Percentiles rank a stretch among this genome's conserved stretches.
These are phyloP conservation scores for Strongylocentrotus purpuratus DNA, from an alignment of 35 echinoderm and acorn worm genomes.

Conservation along the genomic window DNA sequence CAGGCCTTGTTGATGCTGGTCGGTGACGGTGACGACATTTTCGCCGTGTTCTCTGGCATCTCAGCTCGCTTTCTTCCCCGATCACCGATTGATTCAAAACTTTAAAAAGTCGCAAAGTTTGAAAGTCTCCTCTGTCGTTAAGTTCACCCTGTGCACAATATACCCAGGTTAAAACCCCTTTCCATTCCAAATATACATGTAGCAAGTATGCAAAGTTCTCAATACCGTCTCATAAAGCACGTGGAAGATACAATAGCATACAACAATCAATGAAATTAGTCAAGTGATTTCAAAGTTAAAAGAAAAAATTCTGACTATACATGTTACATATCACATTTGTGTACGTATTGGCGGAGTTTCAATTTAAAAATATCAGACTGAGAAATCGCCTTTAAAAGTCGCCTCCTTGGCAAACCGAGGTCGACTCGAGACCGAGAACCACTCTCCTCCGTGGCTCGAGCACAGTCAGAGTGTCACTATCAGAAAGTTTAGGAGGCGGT, in stretches of 20 bases:
- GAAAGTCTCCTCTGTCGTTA: not conserved
- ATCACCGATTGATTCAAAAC: not conserved
- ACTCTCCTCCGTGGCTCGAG: too few species aligned
- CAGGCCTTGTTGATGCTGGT: slow-evolving; percentile 24
- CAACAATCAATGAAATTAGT: too few species aligned
- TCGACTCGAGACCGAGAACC: too few species aligned
- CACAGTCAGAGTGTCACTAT: too few species aligned
- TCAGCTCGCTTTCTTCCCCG: not conserved
- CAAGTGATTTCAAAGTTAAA: too few species aligned
- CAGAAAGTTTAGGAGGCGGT: too few species aligned
- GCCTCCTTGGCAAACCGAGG: too few species aligned
- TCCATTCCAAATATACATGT: not conserved
- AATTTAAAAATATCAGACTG: too few species aligned
- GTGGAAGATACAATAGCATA: not conserved
- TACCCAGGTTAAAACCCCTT: not conserved
- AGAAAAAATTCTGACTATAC: too few species aligned
- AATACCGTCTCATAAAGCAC: not conserved
- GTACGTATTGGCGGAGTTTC: too few species aligned
- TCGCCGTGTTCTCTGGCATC: slow-evolving; percentile 53
- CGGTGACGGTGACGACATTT: slow-evolving; percentile 57
- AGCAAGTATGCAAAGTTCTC: not conserved
- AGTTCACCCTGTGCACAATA: not conserved
- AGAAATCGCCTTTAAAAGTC: too few species aligned
- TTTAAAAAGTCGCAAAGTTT: not conserved
- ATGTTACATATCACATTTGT: too few species aligned